Conservation (phyloP, 1,140 invertebrate species). For the Caenorhabditis briggsae region DNA sequence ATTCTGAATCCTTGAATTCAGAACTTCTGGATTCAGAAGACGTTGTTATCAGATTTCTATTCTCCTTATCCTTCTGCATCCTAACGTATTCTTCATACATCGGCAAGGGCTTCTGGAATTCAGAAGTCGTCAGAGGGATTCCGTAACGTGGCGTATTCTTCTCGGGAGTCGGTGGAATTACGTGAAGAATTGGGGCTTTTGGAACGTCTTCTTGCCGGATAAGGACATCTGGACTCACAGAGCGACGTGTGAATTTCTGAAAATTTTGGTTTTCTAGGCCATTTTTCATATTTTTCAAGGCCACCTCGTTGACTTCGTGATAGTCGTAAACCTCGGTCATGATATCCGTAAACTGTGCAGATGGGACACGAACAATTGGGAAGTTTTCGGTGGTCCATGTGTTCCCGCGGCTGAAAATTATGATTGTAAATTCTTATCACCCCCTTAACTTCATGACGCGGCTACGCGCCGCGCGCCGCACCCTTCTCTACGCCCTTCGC, state of each 20-base stretch:
- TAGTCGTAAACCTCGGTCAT: constrained; percentile 29
- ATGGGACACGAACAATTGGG: constrained; percentile 36
- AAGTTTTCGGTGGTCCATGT: constrained; percentile 24
- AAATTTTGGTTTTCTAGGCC: neutral
- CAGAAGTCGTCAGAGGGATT: neutral
- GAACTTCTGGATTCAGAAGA: neutral
- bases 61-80: constrained; percentile 12
- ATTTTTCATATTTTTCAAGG: neutral
- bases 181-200: neutral
- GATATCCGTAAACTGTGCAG: constrained; percentile 19
- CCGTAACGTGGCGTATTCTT: constrained; percentile 32
- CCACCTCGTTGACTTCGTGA: neutral
- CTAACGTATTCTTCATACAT: constrained; percentile 38
- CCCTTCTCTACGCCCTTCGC: no score
- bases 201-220: neutral
- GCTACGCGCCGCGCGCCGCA: no score
- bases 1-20: neutral
- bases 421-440: no score
- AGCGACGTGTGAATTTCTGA: constrained; percentile 1
- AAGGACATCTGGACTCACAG: neutral
- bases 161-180: constrained; percentile 24
- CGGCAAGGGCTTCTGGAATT: neutral
- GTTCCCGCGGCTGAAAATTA: constrained; percentile 37
- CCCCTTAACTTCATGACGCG: no score
- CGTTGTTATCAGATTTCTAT: neutral